These are phyloP conservation scores for Odontocolon sp. DNA, from an alignment of 2,888 invertebrate species.

Conservation along the genomic window DNA sequence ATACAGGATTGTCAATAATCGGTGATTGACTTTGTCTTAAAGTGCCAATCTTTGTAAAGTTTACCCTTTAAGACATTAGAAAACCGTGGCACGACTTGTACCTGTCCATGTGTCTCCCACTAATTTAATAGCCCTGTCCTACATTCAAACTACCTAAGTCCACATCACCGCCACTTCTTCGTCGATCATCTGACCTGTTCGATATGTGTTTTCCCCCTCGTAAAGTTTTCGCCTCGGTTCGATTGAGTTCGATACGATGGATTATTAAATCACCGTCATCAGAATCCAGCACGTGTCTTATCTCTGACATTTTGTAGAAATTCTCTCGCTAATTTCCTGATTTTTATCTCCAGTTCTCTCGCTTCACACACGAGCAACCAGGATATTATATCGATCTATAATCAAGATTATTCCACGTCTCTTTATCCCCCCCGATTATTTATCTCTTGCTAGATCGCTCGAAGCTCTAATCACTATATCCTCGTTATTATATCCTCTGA, in stretches of 20 bases:
- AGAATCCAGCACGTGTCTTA: slow-evolving; percentile 45
- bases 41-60: no score
- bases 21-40: no score
- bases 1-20: no score
- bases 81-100: neutral
- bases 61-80: neutral
- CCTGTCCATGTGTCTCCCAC: neutral
- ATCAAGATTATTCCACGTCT: neutral
- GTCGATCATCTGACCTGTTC: neutral
- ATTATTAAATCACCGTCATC: slow-evolving; percentile 2
- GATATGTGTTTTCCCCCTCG: neutral
- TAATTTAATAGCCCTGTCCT: neutral
- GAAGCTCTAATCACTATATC: no score
- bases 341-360: slow-evolving; percentile 36
- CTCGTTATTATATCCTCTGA: neutral
- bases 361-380: neutral
- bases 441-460: neutral
- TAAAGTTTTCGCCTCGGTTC: no score
- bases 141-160: neutral
- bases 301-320: slow-evolving; percentile 34
- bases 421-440: neutral
- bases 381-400: slow-evolving; percentile 37
- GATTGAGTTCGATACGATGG: no score
- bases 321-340: slow-evolving; percentile 43
- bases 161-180: neutral